Evolutionary conservation across 2,113 vertebrate genomes (phyloP), one percentile per base, ranked within the genome.

Genomic region (Forbesichthys papilliferus): DNA sequence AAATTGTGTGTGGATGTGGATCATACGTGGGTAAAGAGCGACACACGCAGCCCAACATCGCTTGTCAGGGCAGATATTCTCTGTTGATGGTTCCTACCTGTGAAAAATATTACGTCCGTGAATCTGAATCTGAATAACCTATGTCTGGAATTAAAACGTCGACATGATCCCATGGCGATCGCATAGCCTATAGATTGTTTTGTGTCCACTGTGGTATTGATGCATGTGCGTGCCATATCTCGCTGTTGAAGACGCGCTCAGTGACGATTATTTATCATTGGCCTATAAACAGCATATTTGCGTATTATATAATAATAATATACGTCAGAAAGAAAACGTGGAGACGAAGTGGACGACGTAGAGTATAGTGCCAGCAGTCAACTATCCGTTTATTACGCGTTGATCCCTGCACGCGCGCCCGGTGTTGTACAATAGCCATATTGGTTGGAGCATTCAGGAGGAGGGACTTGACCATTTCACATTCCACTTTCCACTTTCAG

Each of bases 391-490:
- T 57, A 71, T 74, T 9, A 42, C 13, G 62, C 12, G 10, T 36
- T 59, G 47, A 48, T 51, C 46, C 48, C 9, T 12, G 76, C 73
- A 75, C 80, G 79, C 68, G 20, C 27, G 27, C 47, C 78, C 46
- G 62, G 53, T 70, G 55, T 55, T 14, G 13, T 64, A 70, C 78
- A 48, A 64, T 64, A 61, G 73, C 76, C 33, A 48, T 4, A 78
- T 77, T 78, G 78, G 82, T 78, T 79, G 80, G 83, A 75, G 76
- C 73, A 47, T 69, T 80, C 78, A 68, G 90, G 81, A 85, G 92
- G 92, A 89, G 91, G 90, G 86, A 73, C 89, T 82, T 57, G 74
- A 71, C 8, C 68, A 72, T 68, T 73, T 57, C 68, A 66, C 86
- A 77, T 84, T 52, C 68, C 59, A 59, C 71, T 74, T 71, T 80